Conservation (phyloP, 2,113 vertebrate species). For the Lamprotornis superbus region DNA sequence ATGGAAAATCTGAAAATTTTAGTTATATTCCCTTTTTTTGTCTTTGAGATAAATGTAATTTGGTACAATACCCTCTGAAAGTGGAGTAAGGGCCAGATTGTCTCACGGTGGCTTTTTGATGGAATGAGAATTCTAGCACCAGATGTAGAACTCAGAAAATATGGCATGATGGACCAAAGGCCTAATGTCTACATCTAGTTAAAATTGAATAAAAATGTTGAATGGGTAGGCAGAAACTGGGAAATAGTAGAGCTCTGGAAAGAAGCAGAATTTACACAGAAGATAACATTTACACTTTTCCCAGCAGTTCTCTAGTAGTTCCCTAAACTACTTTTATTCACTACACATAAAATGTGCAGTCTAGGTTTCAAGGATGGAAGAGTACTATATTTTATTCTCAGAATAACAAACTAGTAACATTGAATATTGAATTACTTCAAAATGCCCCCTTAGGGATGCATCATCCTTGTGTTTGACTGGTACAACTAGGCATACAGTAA, state of each 20-base stretch:
- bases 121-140: background rate
- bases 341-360: background rate
- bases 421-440: background rate
- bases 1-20: background rate
- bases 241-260: background rate
- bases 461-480: background rate
- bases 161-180: background rate
- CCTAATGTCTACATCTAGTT: background rate
- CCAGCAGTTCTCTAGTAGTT: background rate
- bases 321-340: background rate
- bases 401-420: background rate
- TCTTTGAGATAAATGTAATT: background rate
- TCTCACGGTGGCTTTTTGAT: background rate
- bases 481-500: background rate
- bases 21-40: background rate
- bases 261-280: background rate
- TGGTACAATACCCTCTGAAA: background rate
- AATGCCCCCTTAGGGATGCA: background rate
- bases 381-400: background rate
- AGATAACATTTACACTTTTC: background rate
- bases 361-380: background rate
- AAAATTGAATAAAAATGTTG: background rate
- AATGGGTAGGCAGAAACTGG: rapidly evolving
- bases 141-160: background rate
- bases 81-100: background rate